A percentile compares a stretch with the other conserved stretches of the same genome.
These are phyloP conservation scores for Puffinus mauretanicus DNA, from an alignment of 2,113 vertebrate species.

Conservation along the genomic window DNA sequence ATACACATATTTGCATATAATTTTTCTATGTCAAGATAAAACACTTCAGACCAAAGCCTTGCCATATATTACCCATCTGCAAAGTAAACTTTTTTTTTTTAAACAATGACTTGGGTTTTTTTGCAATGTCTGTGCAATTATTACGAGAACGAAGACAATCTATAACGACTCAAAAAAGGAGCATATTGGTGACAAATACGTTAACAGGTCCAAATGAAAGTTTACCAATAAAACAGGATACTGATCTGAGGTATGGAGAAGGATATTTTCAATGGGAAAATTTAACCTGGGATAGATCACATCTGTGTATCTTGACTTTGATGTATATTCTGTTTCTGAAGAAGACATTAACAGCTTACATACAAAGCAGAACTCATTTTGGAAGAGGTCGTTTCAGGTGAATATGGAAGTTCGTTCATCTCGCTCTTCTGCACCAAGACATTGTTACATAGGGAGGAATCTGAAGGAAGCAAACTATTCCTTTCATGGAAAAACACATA, in stretches of 20 bases:
- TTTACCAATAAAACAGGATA: not conserved
- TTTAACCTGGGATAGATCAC: not conserved
- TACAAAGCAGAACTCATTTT: not conserved
- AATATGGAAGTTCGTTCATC: not conserved
- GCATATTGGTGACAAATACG: not conserved
- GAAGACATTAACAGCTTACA: not conserved
- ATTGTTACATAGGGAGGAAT: rapidly evolving
- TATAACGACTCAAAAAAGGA: not conserved
- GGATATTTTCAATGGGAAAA: not conserved
- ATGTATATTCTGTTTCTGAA: not conserved
- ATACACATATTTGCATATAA: not conserved
- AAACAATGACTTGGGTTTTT: not conserved
- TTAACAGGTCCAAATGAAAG: not conserved
- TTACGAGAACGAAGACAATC: not conserved
- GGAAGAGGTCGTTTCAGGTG: not conserved
- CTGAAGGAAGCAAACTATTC: not conserved
- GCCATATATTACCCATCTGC: not conserved
- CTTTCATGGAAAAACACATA: not conserved
- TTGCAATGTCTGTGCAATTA: not conserved
- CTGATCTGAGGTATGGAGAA: not conserved
- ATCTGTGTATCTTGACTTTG: not conserved
- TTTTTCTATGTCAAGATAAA: not conserved
- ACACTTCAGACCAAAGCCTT: not conserved
- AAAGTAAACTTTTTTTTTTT: not conserved
- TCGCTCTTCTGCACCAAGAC: not conserved